A percentile compares a stretch with the other conserved stretches of the same genome.
Conservation (phyloP, 2,113 vertebrate genomes). For the Megaceryle maxima region DNA sequence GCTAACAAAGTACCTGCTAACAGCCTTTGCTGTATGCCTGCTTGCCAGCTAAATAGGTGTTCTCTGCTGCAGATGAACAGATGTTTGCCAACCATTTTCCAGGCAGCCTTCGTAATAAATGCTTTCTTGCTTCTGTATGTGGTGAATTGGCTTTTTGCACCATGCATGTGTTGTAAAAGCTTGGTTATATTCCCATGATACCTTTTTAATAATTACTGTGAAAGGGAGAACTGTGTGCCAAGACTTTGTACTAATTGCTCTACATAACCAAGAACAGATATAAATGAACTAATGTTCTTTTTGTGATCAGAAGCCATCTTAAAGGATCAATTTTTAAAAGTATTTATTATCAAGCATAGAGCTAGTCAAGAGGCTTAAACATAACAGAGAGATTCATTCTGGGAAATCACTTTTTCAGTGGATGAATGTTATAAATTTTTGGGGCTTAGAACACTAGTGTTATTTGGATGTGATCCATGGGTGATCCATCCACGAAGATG, state of each 20-base stretch:
- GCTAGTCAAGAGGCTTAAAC: constrained; percentile 19
- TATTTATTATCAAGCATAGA: constrained; percentile 17
- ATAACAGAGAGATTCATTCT: neutral
- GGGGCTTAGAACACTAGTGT: neutral
- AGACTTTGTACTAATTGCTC: constrained; percentile 35
- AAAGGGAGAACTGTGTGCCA: constrained; percentile 3
- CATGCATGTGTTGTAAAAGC: neutral
- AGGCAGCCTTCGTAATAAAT: constrained; percentile 12
- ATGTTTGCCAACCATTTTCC: neutral
- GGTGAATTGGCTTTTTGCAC: constrained; percentile 18
- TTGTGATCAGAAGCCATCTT: constrained; percentile 7
- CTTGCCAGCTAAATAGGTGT: neutral
- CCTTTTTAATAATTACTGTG: constrained; percentile 10
- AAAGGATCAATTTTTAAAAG: constrained; percentile 48
- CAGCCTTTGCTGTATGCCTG: neutral
- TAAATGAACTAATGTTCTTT: constrained; percentile 19
- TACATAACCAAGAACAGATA: neutral
- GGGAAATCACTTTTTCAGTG: neutral
- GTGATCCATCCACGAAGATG: neutral
- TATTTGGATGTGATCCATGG: neutral
- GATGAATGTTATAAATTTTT: neutral
- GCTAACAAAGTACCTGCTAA: neutral
- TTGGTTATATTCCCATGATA: constrained; percentile 2
- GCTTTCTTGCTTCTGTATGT: neutral
- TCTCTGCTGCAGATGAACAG: neutral